Conservation (phyloP, 2,113 vertebrate species). For the Clarias magur region DNA sequence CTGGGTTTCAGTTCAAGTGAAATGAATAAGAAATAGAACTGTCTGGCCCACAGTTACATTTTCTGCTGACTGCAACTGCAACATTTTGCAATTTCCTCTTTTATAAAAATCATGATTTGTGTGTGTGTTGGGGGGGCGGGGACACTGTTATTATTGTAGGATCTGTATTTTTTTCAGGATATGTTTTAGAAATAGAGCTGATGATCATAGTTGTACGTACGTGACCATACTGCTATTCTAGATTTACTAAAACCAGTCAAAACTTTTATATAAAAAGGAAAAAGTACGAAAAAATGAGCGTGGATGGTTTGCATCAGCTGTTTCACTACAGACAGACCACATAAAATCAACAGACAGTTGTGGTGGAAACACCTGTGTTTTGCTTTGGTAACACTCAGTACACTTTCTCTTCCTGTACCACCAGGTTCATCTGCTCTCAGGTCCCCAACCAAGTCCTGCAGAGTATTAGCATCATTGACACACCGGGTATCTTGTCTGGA, state of each 20-base stretch:
- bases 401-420: conserved; percentile 26
- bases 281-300: background rate
- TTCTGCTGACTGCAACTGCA: background rate
- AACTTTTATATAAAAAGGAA: background rate
- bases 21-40: conserved; percentile 21
- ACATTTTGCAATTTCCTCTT: background rate
- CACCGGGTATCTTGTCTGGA: conserved; percentile 93
- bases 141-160: background rate
- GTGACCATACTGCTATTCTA: background rate
- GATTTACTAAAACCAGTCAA: background rate
- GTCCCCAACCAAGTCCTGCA: conserved; percentile 93
- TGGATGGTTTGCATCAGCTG: background rate
- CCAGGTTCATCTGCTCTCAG: conserved; percentile 97
- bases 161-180: background rate
- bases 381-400: conserved; percentile 23
- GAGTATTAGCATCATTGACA: conserved; percentile 97
- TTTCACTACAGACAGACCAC: background rate
- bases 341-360: conserved; percentile 11
- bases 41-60: background rate
- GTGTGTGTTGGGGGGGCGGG: too few relatives aligned
- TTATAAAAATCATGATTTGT: background rate
- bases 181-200: background rate
- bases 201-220: background rate
- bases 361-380: conserved; percentile 21
- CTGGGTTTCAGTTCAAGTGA: conserved; percentile 16